phyloP scores from a whole-genome alignment of 2,888 invertebrate species.

The Gandaritis pyraliata region DNA sequence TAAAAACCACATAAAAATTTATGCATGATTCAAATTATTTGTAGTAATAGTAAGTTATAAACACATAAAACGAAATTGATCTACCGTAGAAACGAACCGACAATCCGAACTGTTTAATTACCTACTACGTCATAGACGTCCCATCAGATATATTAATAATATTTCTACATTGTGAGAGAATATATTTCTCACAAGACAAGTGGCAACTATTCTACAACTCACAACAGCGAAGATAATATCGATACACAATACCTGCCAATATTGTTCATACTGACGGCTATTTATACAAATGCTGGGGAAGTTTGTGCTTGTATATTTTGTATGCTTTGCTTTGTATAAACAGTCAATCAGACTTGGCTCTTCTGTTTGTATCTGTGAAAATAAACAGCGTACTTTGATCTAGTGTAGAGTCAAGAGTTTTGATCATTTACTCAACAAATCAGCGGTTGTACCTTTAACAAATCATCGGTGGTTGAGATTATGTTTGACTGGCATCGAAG shows the following conservation, averaged over 20 bases:
- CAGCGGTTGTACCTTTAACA: neutral
- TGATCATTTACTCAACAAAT: neutral
- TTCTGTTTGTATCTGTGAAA: neutral
- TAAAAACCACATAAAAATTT: no score
- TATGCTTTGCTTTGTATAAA: slow-evolving; percentile 1
- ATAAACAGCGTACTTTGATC: neutral
- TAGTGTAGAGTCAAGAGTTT: neutral
- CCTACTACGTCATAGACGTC: no score
- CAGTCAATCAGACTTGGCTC: neutral
- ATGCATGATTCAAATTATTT: no score
- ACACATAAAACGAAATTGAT: no score
- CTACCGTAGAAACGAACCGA: no score
- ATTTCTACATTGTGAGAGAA: no score
- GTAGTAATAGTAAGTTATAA: no score
- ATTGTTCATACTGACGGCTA: neutral
- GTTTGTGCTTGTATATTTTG: neutral
- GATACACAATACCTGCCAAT: slow-evolving; percentile 20
- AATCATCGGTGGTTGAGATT: neutral
- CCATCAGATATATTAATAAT: no score
- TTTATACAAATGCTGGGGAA: neutral
- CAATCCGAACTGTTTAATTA: no score
- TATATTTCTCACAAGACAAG: neutral
- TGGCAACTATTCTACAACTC: neutral
- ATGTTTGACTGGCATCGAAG: neutral
- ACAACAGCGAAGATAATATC: slow-evolving; percentile 15